Conservation (phyloP, 2,888 invertebrate genomes). For the Lithodes maja region DNA sequence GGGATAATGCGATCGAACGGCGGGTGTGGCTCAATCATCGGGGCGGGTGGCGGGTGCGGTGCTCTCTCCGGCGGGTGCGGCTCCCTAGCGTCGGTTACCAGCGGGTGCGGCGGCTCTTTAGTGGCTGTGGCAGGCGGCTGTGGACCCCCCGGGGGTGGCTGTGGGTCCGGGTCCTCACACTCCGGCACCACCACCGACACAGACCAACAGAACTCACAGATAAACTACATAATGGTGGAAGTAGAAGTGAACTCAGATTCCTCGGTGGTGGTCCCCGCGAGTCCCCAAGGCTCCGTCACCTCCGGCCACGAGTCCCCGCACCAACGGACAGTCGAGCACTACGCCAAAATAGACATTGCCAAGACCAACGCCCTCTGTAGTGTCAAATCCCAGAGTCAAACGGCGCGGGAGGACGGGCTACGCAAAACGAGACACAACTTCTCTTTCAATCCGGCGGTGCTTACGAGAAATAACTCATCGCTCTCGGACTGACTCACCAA, state of each 20-base stretch:
- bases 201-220: constrained; percentile 74
- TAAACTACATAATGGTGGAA: constrained; percentile 88
- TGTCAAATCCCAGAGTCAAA: constrained; percentile 80
- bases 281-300: constrained; percentile 71
- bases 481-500: constrained; percentile 60
- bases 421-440: constrained; percentile 90
- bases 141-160: constrained; percentile 30
- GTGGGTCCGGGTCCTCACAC: constrained; percentile 63
- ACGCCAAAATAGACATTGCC: constrained; percentile 95
- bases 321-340: constrained; percentile 77
- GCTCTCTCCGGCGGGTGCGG: background rate
- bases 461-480: constrained; percentile 66
- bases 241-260: constrained; percentile 77
- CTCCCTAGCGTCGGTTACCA: background rate
- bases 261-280: constrained; percentile 71
- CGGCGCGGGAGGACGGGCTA: constrained; percentile 80
- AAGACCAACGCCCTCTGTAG: constrained; percentile 92
- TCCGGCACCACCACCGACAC: constrained; percentile 60
- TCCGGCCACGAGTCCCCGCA: constrained; percentile 55
- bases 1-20: background rate
- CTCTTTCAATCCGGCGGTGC: constrained; percentile 75
- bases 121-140: background rate
- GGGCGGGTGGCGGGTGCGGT: background rate
- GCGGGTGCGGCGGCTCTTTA: background rate
- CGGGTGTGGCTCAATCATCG: background rate